These are phyloP conservation scores for Falco novaeseelandiae DNA, from an alignment of 2,797 vertebrate genomes.

Conservation along the genomic window DNA sequence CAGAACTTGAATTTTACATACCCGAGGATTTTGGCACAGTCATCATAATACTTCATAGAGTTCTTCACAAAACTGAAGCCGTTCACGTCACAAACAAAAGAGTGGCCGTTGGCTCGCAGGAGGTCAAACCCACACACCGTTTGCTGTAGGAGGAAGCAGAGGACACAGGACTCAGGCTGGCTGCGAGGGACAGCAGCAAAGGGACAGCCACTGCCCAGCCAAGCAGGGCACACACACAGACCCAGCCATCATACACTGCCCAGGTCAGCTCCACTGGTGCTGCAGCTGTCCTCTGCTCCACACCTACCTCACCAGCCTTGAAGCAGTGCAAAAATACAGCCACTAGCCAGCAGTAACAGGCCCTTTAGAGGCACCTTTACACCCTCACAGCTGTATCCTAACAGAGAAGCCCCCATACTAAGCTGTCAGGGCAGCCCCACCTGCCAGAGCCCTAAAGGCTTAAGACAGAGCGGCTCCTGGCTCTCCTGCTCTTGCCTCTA, in stretches of 20 bases:
- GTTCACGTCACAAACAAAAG: slow-evolving; percentile 97
- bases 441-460: not conserved
- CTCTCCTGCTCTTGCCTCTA: not conserved
- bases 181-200: not conserved
- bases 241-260: fast-evolving
- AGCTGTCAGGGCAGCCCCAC: not conserved
- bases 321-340: not conserved
- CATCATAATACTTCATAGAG: slow-evolving; percentile 99
- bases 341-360: not conserved
- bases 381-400: not conserved
- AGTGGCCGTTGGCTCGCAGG: slow-evolving; percentile 95
- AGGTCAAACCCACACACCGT: slow-evolving; percentile 98
- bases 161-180: not conserved
- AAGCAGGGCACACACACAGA: fast-evolving
- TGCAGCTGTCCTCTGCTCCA: not conserved
- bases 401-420: not conserved
- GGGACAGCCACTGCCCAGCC: not conserved
- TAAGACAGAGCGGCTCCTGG: not conserved
- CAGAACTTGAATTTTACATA: slow-evolving; percentile 60
- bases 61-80: slow-evolving; percentile 99
- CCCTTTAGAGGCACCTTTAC: not conserved
- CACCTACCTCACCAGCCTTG: not conserved
- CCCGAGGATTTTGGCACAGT: slow-evolving; percentile 99
- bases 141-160: slow-evolving; percentile 84
- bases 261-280: not conserved